A percentile compares a stretch with the other conserved stretches of the same genome.
These are phyloP conservation scores for Sylvia borin DNA, from an alignment of 2,797 vertebrate genomes.

Conservation along the genomic window DNA sequence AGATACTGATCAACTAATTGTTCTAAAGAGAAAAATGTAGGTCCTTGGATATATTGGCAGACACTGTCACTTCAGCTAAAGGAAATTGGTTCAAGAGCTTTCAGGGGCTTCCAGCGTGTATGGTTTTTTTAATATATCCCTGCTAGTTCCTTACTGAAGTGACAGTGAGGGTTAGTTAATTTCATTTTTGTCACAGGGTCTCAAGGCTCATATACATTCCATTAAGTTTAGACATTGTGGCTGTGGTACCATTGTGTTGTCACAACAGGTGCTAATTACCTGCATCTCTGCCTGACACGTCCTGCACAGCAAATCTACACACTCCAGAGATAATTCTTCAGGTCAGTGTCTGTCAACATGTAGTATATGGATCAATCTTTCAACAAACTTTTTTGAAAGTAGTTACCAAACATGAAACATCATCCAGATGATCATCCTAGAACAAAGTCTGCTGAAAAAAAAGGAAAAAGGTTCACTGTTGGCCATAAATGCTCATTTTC, in stretches of 20 bases:
- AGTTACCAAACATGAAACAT: not conserved
- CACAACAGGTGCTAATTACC: not conserved
- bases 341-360: not conserved
- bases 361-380: not conserved
- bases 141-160: not conserved
- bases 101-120: not conserved
- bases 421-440: not conserved
- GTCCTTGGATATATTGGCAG: conserved; percentile 27
- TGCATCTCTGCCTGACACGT: not conserved
- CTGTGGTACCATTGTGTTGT: not conserved
- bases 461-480: not conserved
- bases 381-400: not conserved
- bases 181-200: conserved; percentile 7
- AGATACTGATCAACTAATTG: conserved; percentile 48
- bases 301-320: not conserved
- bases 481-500: not conserved
- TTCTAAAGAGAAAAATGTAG: not conserved
- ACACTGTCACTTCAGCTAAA: conserved; percentile 26
- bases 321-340: not conserved
- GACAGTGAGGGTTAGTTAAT: not conserved
- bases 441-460: not conserved
- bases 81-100: not conserved
- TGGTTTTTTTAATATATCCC: not conserved
- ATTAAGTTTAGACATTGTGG: not conserved
- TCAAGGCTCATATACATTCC: not conserved